Percentiles rank a stretch among this genome's conserved stretches.
These are phyloP conservation scores for Polyommatus iphigenia DNA, from an alignment of 2,888 invertebrate species.

Conservation along the genomic window DNA sequence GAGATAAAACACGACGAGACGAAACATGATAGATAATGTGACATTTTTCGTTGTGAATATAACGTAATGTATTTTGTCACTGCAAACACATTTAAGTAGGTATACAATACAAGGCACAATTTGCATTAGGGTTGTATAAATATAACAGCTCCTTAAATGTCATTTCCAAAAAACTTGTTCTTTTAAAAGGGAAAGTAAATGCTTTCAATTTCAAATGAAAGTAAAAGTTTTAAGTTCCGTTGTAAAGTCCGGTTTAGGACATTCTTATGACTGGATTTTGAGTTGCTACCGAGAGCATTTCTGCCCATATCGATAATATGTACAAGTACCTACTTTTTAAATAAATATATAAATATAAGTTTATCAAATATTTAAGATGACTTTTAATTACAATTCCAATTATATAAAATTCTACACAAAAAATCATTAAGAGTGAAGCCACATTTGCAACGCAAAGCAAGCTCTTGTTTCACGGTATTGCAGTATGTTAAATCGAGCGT, in stretches of 20 bases:
- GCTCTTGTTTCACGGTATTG: no score
- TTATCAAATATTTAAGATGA: neutral
- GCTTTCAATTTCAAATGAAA: neutral
- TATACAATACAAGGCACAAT: neutral
- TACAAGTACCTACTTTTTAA: neutral
- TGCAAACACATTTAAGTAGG: no score
- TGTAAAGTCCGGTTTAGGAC: neutral
- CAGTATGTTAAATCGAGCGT: no score
- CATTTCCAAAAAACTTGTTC: neutral
- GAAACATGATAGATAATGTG: no score
- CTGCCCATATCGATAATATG: neutral
- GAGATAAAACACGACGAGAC: neutral
- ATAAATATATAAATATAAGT: neutral
- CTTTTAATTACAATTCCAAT: neutral
- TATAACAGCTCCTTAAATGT: no score
- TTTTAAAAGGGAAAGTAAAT: neutral
- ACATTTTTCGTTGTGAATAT: no score
- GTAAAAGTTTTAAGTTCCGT: neutral
- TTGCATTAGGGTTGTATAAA: no score
- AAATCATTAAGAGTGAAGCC: no score
- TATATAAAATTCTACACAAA: neutral
- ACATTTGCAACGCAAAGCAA: no score
- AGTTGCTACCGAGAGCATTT: neutral
- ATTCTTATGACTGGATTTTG: neutral
- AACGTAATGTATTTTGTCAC: no score